Base-by-base conservation (phyloP, 2,797 vertebrate species). In the Sorex maritimensis region DNA sequence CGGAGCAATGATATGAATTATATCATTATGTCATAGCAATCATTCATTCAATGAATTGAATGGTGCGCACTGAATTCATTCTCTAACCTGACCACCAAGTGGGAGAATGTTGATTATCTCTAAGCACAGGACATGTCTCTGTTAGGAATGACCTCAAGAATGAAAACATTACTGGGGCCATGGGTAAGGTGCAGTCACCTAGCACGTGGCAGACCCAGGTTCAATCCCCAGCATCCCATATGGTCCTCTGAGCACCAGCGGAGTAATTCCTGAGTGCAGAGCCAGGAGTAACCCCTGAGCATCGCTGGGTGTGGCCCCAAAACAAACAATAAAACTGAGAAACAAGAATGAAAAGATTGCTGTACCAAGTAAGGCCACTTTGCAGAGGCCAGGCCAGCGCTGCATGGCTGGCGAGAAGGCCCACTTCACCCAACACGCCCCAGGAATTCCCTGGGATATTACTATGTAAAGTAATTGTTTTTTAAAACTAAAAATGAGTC, bases 141-240 rank as follows among this genome's bases (percentile, higher is more conserved):
- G 52, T 19, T 21, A 80, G 55, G 79, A 90, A 92, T 68, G 80
- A 41, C 30, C 91, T 94, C 68, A 85, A n/a, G 73, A 92, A 86
- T 41, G 55, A 73, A 44, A 44, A 44, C 2, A 7, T 44, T 44
- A 44, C 41, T 44, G 41, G 41, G 41, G 41, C 41, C 41, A 44
- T 44, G 41, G 41, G 41, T 44, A 44, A 44, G 41, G 41, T 44
- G 41, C 7, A 44, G 41, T 44, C 41, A 44, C 41, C 41, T 44
- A 3, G 7, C 41, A 44, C 41, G 7, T 7, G 41, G 41, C 41
- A 0, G 41, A 44, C 41, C 41, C 7, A 7, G 41, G 41, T 44
- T 44, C 41, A 44, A 44, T 44, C 41, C 41, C 41, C 41, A 0
- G 5, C 41, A 44, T 44, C 41, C 5, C 41, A 44, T 44, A 44